Conservation (phyloP, 1,140 invertebrate species). For the Dendrolimus kikuchii region DNA sequence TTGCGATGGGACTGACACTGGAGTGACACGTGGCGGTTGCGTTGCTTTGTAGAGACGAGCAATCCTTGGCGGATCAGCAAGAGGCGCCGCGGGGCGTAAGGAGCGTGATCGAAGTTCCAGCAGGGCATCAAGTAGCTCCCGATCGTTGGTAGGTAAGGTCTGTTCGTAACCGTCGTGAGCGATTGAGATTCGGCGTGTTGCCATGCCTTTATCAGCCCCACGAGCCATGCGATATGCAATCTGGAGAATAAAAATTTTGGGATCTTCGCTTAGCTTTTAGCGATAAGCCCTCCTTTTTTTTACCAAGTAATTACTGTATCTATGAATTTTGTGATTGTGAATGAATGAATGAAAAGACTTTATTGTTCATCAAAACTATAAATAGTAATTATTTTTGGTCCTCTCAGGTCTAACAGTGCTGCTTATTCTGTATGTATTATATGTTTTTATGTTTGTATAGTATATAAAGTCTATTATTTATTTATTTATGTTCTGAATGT, state of each 20-base stretch:
- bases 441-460: too few relatives aligned
- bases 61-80: conserved; percentile 59
- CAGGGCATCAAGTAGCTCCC: conserved; percentile 78
- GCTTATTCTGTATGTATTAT: too few relatives aligned
- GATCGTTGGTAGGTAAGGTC: conserved; percentile 76
- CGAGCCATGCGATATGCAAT: conserved; percentile 63
- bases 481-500: too few relatives aligned
- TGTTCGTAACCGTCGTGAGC: conserved; percentile 91
- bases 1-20: conserved; percentile 83
- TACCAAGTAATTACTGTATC: too few relatives aligned
- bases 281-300: too few relatives aligned
- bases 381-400: too few relatives aligned
- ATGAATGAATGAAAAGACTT: too few relatives aligned
- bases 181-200: conserved; percentile 76
- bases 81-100: conserved; percentile 73
- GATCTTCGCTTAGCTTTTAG: too few relatives aligned
- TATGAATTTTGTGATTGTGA: too few relatives aligned
- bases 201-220: conserved; percentile 55
- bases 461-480: too few relatives aligned
- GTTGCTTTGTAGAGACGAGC: conserved; percentile 73
- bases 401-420: too few relatives aligned
- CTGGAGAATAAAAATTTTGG: conserved; percentile 15
- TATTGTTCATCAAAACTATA: too few relatives aligned
- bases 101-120: conserved; percentile 78
- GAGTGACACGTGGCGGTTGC: conserved; percentile 74